A percentile compares a stretch with the other conserved stretches of the same genome.
Conservation (phyloP, 1,140 invertebrate species). For the Hydropsyche tenuis region DNA sequence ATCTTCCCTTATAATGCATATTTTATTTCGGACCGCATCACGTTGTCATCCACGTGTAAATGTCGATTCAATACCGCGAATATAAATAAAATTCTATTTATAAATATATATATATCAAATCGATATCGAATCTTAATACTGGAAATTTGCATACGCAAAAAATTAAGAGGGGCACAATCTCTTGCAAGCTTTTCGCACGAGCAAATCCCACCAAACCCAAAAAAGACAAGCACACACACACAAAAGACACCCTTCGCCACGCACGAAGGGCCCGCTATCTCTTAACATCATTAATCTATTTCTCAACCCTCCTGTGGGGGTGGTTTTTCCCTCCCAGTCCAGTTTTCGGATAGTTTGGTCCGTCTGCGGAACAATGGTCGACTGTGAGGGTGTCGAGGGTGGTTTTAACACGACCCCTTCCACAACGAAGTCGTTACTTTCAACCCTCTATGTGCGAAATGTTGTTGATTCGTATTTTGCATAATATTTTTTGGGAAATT, state of each 20-base stretch:
- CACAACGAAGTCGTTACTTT: neutral
- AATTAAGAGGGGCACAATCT: no score
- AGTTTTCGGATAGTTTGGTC: constrained; percentile 44
- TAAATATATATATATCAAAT: no score
- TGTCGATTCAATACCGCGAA: no score
- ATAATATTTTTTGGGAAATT: no score
- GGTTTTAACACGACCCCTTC: neutral
- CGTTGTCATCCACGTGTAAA: no score
- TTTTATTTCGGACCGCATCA: no score
- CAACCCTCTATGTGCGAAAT: neutral
- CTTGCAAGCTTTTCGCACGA: no score
- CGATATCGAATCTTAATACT: no score
- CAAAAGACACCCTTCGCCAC: constrained; percentile 9
- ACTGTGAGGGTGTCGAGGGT: constrained; percentile 9
- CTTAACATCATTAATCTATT: constrained; percentile 50
- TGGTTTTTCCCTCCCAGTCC: neutral
- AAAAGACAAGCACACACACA: constrained; percentile 18
- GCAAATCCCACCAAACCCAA: no score
- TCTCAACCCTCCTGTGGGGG: neutral
- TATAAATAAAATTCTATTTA: no score
- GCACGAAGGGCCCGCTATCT: constrained; percentile 28
- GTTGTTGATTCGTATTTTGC: neutral
- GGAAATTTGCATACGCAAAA: no score
- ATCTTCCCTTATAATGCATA: no score
- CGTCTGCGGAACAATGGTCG: constrained; percentile 44